These are phyloP conservation scores for Rachycentron canadum DNA, from an alignment of 2,797 vertebrate genomes.

Conservation along the genomic window DNA sequence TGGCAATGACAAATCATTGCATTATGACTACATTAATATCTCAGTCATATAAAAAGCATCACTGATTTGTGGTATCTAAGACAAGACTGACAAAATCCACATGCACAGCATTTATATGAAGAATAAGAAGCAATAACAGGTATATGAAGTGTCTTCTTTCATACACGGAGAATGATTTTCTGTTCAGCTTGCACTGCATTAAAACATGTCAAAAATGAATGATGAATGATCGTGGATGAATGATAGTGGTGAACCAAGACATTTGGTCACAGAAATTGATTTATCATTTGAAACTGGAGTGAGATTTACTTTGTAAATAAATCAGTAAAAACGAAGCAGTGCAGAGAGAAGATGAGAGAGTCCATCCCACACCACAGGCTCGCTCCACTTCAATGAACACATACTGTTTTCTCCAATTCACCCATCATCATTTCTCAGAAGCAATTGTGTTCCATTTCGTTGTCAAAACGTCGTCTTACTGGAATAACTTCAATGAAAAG, in stretches of 20 bases:
- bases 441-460: conserved; percentile 25
- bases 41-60: neutral
- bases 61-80: conserved; percentile 29
- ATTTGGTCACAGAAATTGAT: conserved; percentile 6
- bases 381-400: conserved; percentile 12
- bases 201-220: conserved; percentile 15
- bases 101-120: conserved; percentile 22
- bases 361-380: neutral
- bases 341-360: conserved; percentile 1
- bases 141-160: conserved; percentile 22
- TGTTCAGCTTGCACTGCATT: conserved; percentile 2
- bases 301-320: conserved; percentile 25
- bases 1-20: conserved; percentile 26
- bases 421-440: conserved; percentile 42
- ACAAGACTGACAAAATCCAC: conserved; percentile 4
- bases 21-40: conserved; percentile 17
- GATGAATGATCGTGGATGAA: too few relatives aligned
- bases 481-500: conserved; percentile 18
- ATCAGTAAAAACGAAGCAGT: neutral
- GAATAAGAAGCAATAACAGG: conserved; percentile 27
- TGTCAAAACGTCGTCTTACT: neutral
- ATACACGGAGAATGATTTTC: conserved; percentile 10
- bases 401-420: conserved; percentile 20
- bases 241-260: neutral
- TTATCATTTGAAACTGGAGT: conserved; percentile 24